phyloP scores from a whole-genome alignment of 2,888 invertebrate species.

The Clostera curtula region DNA sequence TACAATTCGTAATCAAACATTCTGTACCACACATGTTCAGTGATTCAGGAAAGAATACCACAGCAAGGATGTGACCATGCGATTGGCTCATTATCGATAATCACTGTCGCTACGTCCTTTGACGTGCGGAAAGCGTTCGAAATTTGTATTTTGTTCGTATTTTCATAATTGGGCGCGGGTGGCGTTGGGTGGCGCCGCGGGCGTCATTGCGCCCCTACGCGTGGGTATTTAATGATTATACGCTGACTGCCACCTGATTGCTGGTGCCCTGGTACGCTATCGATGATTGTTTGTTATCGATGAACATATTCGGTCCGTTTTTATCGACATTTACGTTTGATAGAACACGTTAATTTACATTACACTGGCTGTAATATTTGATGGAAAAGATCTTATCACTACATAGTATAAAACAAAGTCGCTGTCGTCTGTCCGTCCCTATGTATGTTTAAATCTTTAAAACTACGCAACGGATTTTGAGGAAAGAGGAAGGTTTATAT shows the following conservation, averaged over 20 bases:
- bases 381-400: too few species aligned
- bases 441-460: too few species aligned
- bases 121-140: slow-evolving; percentile 45
- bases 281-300: slow-evolving; percentile 54
- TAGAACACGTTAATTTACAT: not conserved
- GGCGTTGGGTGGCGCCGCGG: slow-evolving; percentile 52
- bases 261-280: slow-evolving; percentile 41
- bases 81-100: slow-evolving; percentile 43
- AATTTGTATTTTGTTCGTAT: slow-evolving; percentile 73
- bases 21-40: not conserved
- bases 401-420: too few species aligned
- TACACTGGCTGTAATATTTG: not conserved
- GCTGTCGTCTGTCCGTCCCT: too few species aligned
- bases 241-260: slow-evolving; percentile 74
- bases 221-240: slow-evolving; percentile 75
- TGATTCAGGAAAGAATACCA: not conserved
- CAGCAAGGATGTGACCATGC: slow-evolving; percentile 41
- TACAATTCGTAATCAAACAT: too few species aligned
- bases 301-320: slow-evolving; percentile 17
- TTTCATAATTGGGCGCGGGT: slow-evolving; percentile 71
- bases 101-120: slow-evolving; percentile 39
- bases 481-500: too few species aligned
- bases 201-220: slow-evolving; percentile 65
- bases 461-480: too few species aligned
- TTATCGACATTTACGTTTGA: too few species aligned